phyloP scores from a whole-genome alignment of 2,797 vertebrate species.

The Darevskia mixta region DNA sequence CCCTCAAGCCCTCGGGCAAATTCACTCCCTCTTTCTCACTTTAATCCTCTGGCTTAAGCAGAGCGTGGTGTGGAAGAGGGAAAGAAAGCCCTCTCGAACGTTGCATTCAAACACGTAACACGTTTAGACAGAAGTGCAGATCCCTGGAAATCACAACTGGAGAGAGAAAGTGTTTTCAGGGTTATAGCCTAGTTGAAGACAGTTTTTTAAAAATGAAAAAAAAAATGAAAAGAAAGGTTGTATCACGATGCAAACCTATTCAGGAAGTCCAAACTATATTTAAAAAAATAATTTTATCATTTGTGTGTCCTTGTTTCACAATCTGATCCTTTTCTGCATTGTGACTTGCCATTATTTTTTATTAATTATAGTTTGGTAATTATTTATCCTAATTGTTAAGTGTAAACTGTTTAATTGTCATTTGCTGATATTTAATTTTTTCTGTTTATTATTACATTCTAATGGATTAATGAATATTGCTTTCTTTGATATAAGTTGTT shows the following conservation, averaged over 20 bases:
- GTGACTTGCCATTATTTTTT: no score
- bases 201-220: no score
- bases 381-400: no score
- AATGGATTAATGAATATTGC: no score
- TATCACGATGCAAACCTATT: neutral
- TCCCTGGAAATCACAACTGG: neutral
- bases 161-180: neutral
- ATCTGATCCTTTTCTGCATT: no score
- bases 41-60: constrained; percentile 72
- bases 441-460: no score
- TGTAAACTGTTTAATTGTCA: no score
- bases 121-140: constrained; percentile 51
- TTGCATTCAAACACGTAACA: constrained; percentile 62
- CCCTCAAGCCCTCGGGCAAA: constrained; percentile 59
- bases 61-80: constrained; percentile 43
- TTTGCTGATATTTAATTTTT: no score
- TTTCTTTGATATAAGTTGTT: no score
- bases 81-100: constrained; percentile 37
- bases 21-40: constrained; percentile 55
- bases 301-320: no score
- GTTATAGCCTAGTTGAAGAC: neutral
- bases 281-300: no score
- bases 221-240: neutral
- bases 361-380: no score
- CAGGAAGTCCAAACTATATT: neutral